Conservation (phyloP, 1,140 invertebrate species). For the Aricia agestis region DNA sequence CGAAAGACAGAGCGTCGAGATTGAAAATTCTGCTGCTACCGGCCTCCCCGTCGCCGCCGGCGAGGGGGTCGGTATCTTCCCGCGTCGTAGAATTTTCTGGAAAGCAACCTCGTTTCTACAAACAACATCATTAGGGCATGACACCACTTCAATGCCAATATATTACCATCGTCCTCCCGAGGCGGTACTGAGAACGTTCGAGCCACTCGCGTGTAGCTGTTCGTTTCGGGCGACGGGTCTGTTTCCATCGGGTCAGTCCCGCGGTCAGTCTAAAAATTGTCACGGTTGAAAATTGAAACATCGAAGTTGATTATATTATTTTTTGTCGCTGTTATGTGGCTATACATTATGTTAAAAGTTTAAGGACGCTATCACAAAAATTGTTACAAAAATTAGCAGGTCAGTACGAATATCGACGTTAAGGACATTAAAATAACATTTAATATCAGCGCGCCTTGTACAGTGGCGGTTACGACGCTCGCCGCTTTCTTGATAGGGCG, state of each 20-base stretch:
- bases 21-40: constrained; percentile 51
- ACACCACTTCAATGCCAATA: constrained; percentile 8
- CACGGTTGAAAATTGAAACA: not conserved
- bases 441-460: too few relatives aligned
- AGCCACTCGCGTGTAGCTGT: constrained; percentile 31
- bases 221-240: constrained; percentile 47
- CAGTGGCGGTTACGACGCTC: too few relatives aligned
- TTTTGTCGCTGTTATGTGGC: too few relatives aligned
- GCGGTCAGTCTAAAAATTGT: constrained; percentile 77
- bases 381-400: too few relatives aligned
- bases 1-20: constrained; percentile 56
- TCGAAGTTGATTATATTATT: too few relatives aligned
- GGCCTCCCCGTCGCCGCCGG: constrained; percentile 40
- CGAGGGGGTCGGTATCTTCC: constrained; percentile 27
- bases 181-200: constrained; percentile 34
- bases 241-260: constrained; percentile 83
- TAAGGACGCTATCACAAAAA: too few relatives aligned
- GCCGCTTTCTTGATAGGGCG: too few relatives aligned
- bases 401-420: too few relatives aligned
- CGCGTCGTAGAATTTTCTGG: constrained; percentile 39
- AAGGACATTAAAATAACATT: too few relatives aligned
- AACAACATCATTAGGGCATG: not conserved
- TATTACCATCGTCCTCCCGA: constrained; percentile 40
- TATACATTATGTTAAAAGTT: too few relatives aligned
- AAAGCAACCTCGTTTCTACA: constrained; percentile 20